phyloP scores from a whole-genome alignment of 92 coral and sea anemone genomes.

The Siderastrea radians region DNA sequence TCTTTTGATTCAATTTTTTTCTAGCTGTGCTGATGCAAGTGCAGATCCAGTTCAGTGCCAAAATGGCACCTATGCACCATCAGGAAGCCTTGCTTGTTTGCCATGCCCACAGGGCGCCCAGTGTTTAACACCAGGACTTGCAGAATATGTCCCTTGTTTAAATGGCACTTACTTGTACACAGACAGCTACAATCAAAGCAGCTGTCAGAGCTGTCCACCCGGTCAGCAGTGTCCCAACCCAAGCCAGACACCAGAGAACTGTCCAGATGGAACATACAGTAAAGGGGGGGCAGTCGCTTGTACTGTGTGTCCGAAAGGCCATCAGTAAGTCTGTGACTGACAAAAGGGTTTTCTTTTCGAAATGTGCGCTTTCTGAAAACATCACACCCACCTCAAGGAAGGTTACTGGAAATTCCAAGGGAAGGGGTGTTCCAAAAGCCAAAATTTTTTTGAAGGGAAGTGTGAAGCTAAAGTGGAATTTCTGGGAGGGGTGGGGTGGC shows the following conservation, averaged over 20 bases:
- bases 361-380: not conserved
- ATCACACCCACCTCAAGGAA: too few species aligned
- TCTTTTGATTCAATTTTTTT: constrained; percentile 3
- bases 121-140: constrained; percentile 72
- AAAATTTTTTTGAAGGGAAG: too few species aligned
- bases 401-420: too few species aligned
- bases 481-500: too few species aligned
- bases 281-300: constrained; percentile 77
- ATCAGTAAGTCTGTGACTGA: constrained; percentile 60
- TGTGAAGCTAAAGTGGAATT: too few species aligned
- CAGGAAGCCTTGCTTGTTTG: constrained; percentile 71
- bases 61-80: constrained; percentile 74
- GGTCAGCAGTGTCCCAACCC: constrained; percentile 80
- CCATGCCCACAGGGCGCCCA: constrained; percentile 82
- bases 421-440: too few species aligned
- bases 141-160: constrained; percentile 72
- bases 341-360: not conserved
- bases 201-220: constrained; percentile 84
- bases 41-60: constrained; percentile 72
- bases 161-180: constrained; percentile 77
- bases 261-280: constrained; percentile 90
- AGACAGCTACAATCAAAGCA: constrained; percentile 39
- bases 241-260: constrained; percentile 70
- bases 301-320: constrained; percentile 93
- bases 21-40: constrained; percentile 73